Conservation (phyloP, 2,888 invertebrate genomes). For the Lamellibrachia columna region DNA sequence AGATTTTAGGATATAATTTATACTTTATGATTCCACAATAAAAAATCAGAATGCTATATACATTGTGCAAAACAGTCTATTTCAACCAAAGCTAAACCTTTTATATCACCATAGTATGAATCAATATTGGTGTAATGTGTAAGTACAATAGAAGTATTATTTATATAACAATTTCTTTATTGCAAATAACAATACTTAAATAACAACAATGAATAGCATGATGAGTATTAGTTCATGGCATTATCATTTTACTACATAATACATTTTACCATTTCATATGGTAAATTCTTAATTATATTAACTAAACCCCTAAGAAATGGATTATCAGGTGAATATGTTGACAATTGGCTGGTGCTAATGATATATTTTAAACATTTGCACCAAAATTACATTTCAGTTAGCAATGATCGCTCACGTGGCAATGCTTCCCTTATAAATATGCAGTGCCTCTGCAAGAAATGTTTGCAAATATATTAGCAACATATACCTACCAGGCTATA, state of each 20-base stretch:
- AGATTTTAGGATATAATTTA: too few relatives aligned
- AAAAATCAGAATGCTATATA: too few relatives aligned
- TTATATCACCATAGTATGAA: background rate
- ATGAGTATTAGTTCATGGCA: background rate
- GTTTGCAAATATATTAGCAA: background rate
- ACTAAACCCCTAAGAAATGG: background rate
- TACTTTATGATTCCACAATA: too few relatives aligned
- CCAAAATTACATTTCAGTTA: background rate
- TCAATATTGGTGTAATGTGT: background rate
- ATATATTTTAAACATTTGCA: background rate
- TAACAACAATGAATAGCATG: background rate
- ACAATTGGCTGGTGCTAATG: background rate
- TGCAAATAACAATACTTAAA: background rate
- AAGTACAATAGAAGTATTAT: background rate
- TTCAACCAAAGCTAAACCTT: background rate
- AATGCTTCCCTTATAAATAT: background rate
- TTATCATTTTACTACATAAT: background rate
- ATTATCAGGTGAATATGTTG: background rate
- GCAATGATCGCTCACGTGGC: background rate
- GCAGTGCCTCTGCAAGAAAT: background rate
- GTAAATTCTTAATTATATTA: background rate
- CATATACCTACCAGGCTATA: too few relatives aligned
- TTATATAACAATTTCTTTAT: background rate
- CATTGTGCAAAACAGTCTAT: too few relatives aligned
- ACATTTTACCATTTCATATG: background rate